phyloP scores from a whole-genome alignment of 2,888 invertebrate species.

The Apamea sordens region DNA sequence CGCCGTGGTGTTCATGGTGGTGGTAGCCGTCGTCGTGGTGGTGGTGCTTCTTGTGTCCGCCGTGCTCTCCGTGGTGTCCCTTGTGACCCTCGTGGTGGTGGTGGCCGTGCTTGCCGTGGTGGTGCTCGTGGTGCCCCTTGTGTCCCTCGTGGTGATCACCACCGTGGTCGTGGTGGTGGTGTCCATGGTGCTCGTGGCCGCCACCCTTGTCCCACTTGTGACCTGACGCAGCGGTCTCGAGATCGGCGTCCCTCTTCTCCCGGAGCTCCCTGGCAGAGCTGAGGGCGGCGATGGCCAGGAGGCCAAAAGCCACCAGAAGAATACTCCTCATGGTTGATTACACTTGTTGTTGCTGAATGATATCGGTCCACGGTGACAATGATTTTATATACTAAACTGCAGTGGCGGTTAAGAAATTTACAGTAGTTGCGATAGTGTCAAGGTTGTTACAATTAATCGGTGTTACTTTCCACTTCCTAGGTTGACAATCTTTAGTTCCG shows the following conservation, averaged over 20 bases:
- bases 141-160: constrained; percentile 92
- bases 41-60: constrained; percentile 91
- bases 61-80: constrained; percentile 90
- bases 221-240: constrained; percentile 89
- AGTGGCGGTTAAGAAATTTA: constrained; percentile 73
- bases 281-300: constrained; percentile 86
- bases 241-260: constrained; percentile 84
- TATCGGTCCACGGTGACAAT: constrained; percentile 72
- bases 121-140: constrained; percentile 91
- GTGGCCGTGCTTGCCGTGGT: constrained; percentile 92
- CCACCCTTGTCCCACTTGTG: constrained; percentile 74
- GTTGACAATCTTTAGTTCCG: constrained; percentile 22
- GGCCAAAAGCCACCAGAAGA: constrained; percentile 77
- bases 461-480: constrained; percentile 45
- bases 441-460: constrained; percentile 67
- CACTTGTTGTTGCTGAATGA: constrained; percentile 68
- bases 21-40: constrained; percentile 92
- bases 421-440: constrained; percentile 70
- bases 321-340: constrained; percentile 78
- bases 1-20: constrained; percentile 90
- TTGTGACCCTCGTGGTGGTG: constrained; percentile 91
- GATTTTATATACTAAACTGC: constrained; percentile 78
- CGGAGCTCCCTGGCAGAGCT: constrained; percentile 86
- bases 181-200: constrained; percentile 91
- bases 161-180: constrained; percentile 91